These are phyloP conservation scores for Lepus americanus DNA, from an alignment of 2,113 vertebrate genomes.

Conservation along the genomic window DNA sequence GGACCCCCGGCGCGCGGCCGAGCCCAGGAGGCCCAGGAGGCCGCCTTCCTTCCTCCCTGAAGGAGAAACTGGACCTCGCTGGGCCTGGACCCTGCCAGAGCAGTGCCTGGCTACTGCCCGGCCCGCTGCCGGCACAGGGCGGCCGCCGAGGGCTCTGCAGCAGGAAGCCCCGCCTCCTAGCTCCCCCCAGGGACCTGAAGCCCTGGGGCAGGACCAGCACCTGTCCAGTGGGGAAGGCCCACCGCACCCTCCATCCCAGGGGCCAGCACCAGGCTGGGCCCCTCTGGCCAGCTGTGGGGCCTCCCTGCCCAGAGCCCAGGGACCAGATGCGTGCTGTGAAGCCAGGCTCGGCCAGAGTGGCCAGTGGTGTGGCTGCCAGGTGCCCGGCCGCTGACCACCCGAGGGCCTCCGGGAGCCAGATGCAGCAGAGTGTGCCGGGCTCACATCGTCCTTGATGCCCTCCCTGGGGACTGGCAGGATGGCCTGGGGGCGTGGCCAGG, in stretches of 20 bases:
- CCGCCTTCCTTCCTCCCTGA: not conserved
- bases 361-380: too few species aligned
- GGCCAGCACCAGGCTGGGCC: fast-evolving
- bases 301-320: not conserved
- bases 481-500: not conserved
- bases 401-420: not conserved
- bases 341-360: not conserved
- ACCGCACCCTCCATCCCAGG: not conserved
- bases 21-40: not conserved
- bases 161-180: not conserved
- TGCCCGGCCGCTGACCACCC: too few species aligned
- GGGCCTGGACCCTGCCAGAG: too few species aligned
- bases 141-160: fast-evolving
- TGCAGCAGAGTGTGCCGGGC: not conserved
- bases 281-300: not conserved
- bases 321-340: fast-evolving
- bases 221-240: not conserved
- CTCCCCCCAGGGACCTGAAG: not conserved
- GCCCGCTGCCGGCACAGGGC: not conserved
- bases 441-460: not conserved
- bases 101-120: fast-evolving
- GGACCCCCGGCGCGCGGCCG: constrained; percentile 1
- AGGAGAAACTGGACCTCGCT: not conserved
- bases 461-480: too few species aligned
- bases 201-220: too few species aligned